phyloP scores from a whole-genome alignment of 2,113 vertebrate species.

The Gymnobelideus leadbeateri region DNA sequence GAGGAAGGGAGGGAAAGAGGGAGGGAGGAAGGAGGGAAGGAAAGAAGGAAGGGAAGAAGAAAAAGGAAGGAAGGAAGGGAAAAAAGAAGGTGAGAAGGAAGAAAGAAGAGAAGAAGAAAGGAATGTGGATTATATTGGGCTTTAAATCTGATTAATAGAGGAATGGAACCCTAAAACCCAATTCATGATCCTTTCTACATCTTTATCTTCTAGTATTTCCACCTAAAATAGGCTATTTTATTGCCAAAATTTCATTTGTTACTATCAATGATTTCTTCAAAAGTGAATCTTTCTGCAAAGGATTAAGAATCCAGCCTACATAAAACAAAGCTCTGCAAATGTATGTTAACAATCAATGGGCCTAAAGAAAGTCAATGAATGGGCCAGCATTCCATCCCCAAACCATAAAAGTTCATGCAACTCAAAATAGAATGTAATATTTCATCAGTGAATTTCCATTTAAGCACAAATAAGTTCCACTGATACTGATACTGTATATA shows the following conservation, averaged over 20 bases:
- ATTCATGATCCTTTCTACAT: neutral
- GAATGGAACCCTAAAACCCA: neutral
- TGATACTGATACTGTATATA: constrained; percentile 16
- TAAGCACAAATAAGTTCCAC: constrained; percentile 4
- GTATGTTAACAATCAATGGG: neutral
- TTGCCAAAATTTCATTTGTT: neutral
- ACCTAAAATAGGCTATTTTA: neutral
- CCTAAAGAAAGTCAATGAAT: constrained; percentile 13
- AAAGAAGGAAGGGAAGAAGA: neutral
- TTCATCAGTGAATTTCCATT: constrained; percentile 41
- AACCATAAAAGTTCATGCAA: constrained; percentile 55
- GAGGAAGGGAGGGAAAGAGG: neutral
- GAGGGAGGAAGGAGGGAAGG: neutral
- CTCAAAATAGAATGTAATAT: constrained; percentile 54
- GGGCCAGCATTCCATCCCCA: neutral
- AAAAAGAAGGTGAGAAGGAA: too few relatives aligned
- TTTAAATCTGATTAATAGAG: neutral
- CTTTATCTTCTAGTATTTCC: neutral
- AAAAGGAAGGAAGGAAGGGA: neutral
- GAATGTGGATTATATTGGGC: neutral
- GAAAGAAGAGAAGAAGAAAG: neutral
- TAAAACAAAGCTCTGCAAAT: neutral
- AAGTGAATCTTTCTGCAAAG: neutral
- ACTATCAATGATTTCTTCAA: neutral
- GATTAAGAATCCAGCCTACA: neutral